These are phyloP conservation scores for Drosophila recens DNA, from an alignment of 2,888 invertebrate species.

Conservation along the genomic window DNA sequence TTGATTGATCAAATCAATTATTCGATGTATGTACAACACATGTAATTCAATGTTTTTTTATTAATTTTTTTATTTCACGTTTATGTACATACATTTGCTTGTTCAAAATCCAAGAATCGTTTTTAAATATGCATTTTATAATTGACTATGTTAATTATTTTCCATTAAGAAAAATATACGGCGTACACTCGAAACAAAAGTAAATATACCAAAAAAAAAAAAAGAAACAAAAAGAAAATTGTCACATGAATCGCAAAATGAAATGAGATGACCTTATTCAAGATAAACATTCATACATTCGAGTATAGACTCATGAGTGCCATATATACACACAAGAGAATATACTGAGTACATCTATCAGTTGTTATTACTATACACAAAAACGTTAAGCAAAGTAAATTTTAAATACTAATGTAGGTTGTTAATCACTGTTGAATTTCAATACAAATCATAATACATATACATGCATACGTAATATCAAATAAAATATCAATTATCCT, in stretches of 20 bases:
- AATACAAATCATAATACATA: constrained; percentile 19
- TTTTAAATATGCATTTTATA: constrained; percentile 13
- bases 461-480: constrained; percentile 33
- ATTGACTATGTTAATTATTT: not conserved
- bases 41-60: not conserved
- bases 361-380: constrained; percentile 26
- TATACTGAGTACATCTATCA: constrained; percentile 5
- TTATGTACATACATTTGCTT: not conserved
- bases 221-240: not conserved
- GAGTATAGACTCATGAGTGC: not conserved
- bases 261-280: constrained; percentile 13
- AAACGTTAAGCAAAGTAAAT: constrained; percentile 20
- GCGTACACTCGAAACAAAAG: constrained; percentile 10
- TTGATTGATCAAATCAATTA: constrained; percentile 4
- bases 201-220: constrained; percentile 14
- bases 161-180: not conserved
- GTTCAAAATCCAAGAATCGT: not conserved
- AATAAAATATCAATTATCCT: constrained; percentile 30
- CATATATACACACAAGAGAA: constrained; percentile 6
- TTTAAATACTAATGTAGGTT: constrained; percentile 14
- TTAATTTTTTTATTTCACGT: constrained; percentile 1
- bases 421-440: constrained; percentile 41
- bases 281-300: constrained; percentile 9
- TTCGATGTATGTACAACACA: constrained; percentile 13
- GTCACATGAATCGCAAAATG: constrained; percentile 9